Evolutionary conservation across 2,888 invertebrate genomes (phyloP).

Genomic region (Rambutsinella grinnellia): DNA sequence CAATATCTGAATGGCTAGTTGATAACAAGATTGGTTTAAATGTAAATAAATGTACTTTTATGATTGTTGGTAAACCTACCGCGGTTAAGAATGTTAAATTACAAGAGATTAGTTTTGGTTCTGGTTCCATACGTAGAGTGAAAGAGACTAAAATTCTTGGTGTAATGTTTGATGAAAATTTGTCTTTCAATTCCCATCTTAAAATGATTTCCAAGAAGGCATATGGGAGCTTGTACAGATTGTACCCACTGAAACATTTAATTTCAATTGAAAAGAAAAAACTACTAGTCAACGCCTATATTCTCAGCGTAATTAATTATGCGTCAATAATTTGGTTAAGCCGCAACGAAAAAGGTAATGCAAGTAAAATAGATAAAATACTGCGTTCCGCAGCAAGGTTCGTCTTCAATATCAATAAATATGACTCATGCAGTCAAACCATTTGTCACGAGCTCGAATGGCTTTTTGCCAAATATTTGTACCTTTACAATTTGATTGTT

Average conservation of each 20-base stretch:
- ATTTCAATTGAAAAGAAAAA: neutral
- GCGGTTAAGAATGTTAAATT: neutral
- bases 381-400: conserved; percentile 5
- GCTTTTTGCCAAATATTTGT: conserved; percentile 2
- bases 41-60: conserved; percentile 17
- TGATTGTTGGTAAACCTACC: conserved; percentile 17
- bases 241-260: neutral
- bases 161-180: conserved; percentile 17
- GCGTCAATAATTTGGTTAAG: neutral
- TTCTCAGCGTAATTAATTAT: neutral
- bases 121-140: neutral
- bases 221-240: neutral
- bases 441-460: conserved; percentile 9
- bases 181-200: conserved; percentile 3
- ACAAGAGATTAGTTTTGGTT: neutral
- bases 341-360: neutral
- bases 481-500: neutral
- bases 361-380: conserved; percentile 8
- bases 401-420: conserved; percentile 5
- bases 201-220: neutral
- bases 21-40: conserved; percentile 31
- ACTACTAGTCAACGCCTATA: neutral
- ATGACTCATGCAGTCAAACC: conserved; percentile 9
- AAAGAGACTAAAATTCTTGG: conserved; percentile 20
- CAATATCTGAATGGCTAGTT: conserved; percentile 32